A percentile compares a stretch with the other conserved stretches of the same genome.
These are phyloP conservation scores for Hydra vulgaris DNA, from an alignment of 30 jellyfish, hydroid and myxozoan genomes.

Conservation along the genomic window DNA sequence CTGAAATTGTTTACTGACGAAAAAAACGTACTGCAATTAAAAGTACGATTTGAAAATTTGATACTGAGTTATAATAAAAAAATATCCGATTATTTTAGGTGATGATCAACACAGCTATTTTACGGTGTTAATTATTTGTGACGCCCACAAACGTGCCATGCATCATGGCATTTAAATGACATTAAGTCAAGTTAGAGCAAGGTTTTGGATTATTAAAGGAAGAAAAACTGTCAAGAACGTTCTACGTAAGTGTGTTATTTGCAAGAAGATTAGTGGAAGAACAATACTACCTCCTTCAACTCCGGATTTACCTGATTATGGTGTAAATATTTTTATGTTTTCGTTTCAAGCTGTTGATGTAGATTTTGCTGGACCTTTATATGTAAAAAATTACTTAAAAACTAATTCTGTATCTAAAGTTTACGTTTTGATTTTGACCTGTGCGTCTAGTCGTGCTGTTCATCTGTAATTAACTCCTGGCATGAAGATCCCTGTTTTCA, in stretches of 20 bases:
- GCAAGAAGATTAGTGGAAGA: constrained; percentile 5
- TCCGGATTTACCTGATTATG: constrained; percentile 24
- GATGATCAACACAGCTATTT: neutral
- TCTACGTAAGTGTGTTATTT: constrained; percentile 4
- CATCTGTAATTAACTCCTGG: neutral
- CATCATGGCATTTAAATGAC: constrained; percentile 33
- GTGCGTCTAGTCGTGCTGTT: neutral
- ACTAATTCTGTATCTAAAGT: constrained; percentile 4
- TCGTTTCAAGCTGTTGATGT: constrained; percentile 14
- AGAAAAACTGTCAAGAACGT: constrained; percentile 10
- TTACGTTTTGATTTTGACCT: neutral
- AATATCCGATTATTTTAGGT: neutral
- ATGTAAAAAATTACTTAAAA: neutral
- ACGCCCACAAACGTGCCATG: constrained; percentile 16
- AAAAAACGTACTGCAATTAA: neutral
- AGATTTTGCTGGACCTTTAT: constrained; percentile 16
- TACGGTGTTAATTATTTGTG: constrained; percentile 7
- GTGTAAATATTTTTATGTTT: neutral
- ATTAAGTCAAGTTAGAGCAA: neutral
- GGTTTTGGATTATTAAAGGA: constrained; percentile 13
- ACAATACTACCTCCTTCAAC: constrained; percentile 20
- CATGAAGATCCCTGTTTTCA: constrained; percentile 4
- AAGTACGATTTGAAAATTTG: neutral
- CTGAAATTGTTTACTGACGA: neutral
- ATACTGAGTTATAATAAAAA: neutral